Base-by-base conservation (phyloP, 2,113 vertebrate genomes). In the Lichenostomus cassidix region DNA sequence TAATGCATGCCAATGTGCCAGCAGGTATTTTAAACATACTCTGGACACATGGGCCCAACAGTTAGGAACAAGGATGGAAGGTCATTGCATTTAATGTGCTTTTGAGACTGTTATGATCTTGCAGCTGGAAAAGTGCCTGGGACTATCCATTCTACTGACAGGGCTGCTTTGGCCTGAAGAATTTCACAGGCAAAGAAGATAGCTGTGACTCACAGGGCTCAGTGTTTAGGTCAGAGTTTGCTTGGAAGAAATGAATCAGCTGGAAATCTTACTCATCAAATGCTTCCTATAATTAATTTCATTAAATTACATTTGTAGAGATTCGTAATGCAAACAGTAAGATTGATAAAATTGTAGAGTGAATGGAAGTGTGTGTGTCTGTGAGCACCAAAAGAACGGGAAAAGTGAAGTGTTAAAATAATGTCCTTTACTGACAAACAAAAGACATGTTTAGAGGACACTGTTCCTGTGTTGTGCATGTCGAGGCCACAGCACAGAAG, bases 231-330 rank as follows among this genome's bases (percentile, higher is more conserved):
- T 90, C 92, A 96, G 63, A 89, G 49, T 81, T 89, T 90, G 64
- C 56, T 60, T 9, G 44, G 89, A 88, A 90, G 35, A 94, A 87
- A 8, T 88, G 62, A 95, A 74, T 90, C 88, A 86, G 60, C 25
- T 90, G 60, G 56, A 92, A 88, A 55, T 78, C 39, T 88, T 92
- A 93, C 75, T 94, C 93, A 96, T 71, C 65, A 62, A 89, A 71
- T 46, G 69, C 56, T 89, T 95, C 77, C 91, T 92, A 71, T 75
- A 94, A 84, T 94, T 96, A 94, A 88, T 91, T 78, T 82, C 33
- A 89, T 92, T 78, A 89, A 82, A 92, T 89, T 89, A 44, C 27
- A 41, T 67, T 70, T 75, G n/a, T 53, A 84, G 76, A 65, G 29
- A 83, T 92, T 89, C 1, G 0, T 82, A 84, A 92, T 33, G 56